Evolutionary conservation across 2,797 vertebrate genomes (phyloP), one percentile per base, ranked within the genome.

Genomic region (Sebastes cheni): DNA sequence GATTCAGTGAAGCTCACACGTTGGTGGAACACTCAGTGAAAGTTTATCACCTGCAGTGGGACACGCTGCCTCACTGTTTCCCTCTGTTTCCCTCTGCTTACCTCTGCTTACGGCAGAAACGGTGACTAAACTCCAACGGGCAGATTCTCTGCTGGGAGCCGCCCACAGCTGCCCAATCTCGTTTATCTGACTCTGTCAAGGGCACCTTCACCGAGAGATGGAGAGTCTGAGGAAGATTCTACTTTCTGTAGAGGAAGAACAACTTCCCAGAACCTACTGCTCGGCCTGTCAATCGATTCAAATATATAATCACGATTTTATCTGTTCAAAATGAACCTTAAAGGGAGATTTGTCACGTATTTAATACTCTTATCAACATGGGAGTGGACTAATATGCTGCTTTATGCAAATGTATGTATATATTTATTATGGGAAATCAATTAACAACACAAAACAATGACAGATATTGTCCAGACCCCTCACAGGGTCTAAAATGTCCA

Each of bases 11-110:
- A 1, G 61, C 72, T 4, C 11, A 29, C 58, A 67, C 30, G 58
- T 66, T 34, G 32, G 9, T 50, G 2, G 2, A 62, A 68, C 25
- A 16, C 30, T 55, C 67, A 4, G 16, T 46, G 32, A 29, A 67
- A 22, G 78, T 69, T 68, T 69, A 11, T 25, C 81, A 59, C 66
- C 74, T 67, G 30, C 64, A 72, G 74, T 9, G 52, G 67, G 34
- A 59, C 0, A 6, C 42, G 11, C 32, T 11, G 18, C 1, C 3
- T 69, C 39, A 1, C 62, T 11, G 20, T 62, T 56, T n/a, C 5
- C 2, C 27, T 65, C 23, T 22, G 27, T 50, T 72, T 67, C 6
- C 75, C 6, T 30, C 29, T 30, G 29, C 2, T 30, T 30, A 34
- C 9, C 9, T 34, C 32, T 34, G 32, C 32, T 34, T 34, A 34